Evolutionary conservation across 2,113 vertebrate genomes (phyloP).

Genomic region (Isurus oxyrinchus): DNA sequence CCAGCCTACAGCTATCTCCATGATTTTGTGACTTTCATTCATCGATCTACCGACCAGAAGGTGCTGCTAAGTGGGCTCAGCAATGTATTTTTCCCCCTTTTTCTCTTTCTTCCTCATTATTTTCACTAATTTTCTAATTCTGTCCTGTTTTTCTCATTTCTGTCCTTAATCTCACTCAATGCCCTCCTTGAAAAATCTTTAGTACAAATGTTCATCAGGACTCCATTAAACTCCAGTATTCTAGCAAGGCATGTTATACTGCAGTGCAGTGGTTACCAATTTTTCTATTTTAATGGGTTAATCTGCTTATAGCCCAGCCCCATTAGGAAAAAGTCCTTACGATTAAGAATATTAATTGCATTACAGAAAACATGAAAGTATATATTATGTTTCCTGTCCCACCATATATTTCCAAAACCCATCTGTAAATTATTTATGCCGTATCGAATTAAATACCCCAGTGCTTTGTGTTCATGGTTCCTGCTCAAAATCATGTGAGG

Average conservation of each 20-base stretch:
- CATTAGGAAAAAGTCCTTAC: not conserved
- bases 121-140: not conserved
- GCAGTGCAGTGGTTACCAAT: not conserved
- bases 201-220: not conserved
- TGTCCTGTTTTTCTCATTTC: not conserved
- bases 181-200: not conserved
- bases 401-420: not conserved
- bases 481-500: not conserved
- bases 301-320: not conserved
- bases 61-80: not conserved
- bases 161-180: not conserved
- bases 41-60: not conserved
- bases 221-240: not conserved
- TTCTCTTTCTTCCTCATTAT: not conserved
- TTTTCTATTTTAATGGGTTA: not conserved
- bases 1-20: not conserved
- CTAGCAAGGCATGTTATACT: not conserved
- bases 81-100: not conserved
- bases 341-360: not conserved
- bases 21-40: not conserved
- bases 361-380: not conserved
- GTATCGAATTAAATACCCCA: not conserved
- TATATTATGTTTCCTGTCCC: not conserved
- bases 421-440: not conserved
- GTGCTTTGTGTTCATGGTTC: slow-evolving; percentile 13